These are phyloP conservation scores for Pseudolaguvia tuberculata DNA, from an alignment of 2,113 vertebrate species.

Conservation along the genomic window DNA sequence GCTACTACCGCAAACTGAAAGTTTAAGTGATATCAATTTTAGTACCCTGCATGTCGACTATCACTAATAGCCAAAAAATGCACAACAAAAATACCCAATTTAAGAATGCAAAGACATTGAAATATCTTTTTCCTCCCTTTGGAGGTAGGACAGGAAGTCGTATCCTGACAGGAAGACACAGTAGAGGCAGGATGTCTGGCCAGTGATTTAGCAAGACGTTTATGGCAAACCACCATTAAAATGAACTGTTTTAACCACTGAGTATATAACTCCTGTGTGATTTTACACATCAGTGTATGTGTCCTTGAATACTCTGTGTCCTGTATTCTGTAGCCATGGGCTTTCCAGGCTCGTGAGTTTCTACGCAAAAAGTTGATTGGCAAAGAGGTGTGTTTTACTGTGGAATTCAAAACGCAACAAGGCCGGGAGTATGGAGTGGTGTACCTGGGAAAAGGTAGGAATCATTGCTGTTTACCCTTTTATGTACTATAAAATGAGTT, in stretches of 20 bases:
- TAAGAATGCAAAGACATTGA: too few relatives aligned
- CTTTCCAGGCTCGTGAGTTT: constrained; percentile 92
- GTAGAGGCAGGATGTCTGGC: too few relatives aligned
- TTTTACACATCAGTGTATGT: not conserved
- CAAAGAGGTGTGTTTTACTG: constrained; percentile 95
- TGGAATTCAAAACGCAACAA: constrained; percentile 85
- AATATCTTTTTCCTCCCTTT: not conserved
- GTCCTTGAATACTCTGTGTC: not conserved
- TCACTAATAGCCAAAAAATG: too few relatives aligned
- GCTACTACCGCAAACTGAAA: too few relatives aligned
- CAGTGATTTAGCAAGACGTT: too few relatives aligned
- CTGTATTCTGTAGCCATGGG: constrained; percentile 78
- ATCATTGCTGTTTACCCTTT: not conserved
- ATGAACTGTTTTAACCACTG: not conserved
- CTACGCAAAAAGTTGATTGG: constrained; percentile 95
- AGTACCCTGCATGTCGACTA: too few relatives aligned
- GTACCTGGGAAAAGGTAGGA: constrained; percentile 87
- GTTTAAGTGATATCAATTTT: too few relatives aligned
- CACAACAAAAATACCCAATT: too few relatives aligned
- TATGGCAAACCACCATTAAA: too few relatives aligned
- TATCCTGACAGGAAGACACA: not conserved
- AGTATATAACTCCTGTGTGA: not conserved
- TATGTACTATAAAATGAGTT: not conserved
- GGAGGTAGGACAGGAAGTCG: not conserved
- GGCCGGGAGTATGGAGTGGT: constrained; percentile 93